Evolutionary conservation across 2,888 invertebrate genomes (phyloP).

Genomic region (Hirudinaria manillensis): DNA sequence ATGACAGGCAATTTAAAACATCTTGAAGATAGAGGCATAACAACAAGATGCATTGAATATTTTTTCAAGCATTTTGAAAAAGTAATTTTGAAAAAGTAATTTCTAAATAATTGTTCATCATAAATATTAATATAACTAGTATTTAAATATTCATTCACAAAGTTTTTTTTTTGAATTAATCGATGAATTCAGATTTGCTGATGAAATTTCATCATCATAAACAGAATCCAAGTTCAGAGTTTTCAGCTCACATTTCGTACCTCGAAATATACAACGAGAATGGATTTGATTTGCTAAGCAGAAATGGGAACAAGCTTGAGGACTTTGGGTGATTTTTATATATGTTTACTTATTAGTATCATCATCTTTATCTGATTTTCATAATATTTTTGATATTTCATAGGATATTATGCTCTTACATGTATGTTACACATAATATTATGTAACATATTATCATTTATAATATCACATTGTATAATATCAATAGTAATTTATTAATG

Average conservation of each 20-base stretch:
- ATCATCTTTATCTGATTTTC: background rate
- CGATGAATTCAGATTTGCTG: background rate
- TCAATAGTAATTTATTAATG: background rate
- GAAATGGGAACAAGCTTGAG: constrained; percentile 53
- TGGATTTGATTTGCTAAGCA: constrained; percentile 54
- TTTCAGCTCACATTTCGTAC: constrained; percentile 52
- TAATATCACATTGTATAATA: constrained; percentile 9
- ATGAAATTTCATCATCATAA: too few relatives aligned
- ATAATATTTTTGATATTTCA: background rate
- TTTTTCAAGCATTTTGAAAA: constrained; percentile 50
- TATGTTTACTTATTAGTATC: background rate
- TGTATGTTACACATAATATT: background rate
- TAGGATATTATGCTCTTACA: background rate
- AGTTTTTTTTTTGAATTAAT: background rate
- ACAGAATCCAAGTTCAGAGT: constrained; percentile 48
- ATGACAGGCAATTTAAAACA: constrained; percentile 54
- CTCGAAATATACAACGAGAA: constrained; percentile 55
- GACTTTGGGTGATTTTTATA: constrained; percentile 51
- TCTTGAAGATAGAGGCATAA: constrained; percentile 53
- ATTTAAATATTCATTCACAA: background rate
- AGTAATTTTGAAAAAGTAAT: constrained; percentile 10
- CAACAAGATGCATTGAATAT: constrained; percentile 52
- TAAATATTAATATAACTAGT: background rate
- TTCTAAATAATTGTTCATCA: too few relatives aligned
- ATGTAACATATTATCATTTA: background rate